Evolutionary conservation across 1,140 invertebrate species (phyloP), one percentile per base, ranked within the genome.

Genomic region (Wiebesia pumilae): DNA sequence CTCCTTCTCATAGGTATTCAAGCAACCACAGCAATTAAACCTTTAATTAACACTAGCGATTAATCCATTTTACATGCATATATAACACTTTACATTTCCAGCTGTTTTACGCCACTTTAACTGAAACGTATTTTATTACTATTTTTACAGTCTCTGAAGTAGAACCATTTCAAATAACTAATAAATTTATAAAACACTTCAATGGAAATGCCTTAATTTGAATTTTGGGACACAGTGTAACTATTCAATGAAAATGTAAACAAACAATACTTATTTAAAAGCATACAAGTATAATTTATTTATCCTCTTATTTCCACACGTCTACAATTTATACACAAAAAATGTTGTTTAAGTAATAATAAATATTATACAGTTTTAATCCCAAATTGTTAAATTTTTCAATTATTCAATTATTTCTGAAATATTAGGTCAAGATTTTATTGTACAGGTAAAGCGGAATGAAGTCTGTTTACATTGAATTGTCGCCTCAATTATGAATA

Each of bases 31-130:
- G 38, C 21, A 75, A 75, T 75, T 75, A 75, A 75, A 75, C 19
- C 71, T 75, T 43, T 43, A 75, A 75, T 75, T 75, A 75, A 75
- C 40, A 75, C 69, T 73, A 73, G 69, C 38, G 27, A 75, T 75
- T 75, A 43, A 75, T 75, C 27, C 38, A 75, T 75, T 75, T 75
- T 75, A 75, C 24, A 75, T 75, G 40, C 38, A 43, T 43, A 75
- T 43, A 43, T 75, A 75, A 75, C 27, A 75, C 38, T 43, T 75
- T 75, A 75, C 27, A 75, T 75, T 75, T 40, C 38, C 6, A 38
- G 24, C 19, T 73, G 21, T 43, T 40, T 75, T 43, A 75, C 38
- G 27, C n/a, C 24, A 75, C 21, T 75, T 75, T 75, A 43, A 75
- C 24, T 10, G 9, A 43, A 75, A 43, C 1, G 71, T 10, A 75